These are phyloP conservation scores for Sceloporus tristichus DNA, from an alignment of 2,113 vertebrate species.

Conservation along the genomic window DNA sequence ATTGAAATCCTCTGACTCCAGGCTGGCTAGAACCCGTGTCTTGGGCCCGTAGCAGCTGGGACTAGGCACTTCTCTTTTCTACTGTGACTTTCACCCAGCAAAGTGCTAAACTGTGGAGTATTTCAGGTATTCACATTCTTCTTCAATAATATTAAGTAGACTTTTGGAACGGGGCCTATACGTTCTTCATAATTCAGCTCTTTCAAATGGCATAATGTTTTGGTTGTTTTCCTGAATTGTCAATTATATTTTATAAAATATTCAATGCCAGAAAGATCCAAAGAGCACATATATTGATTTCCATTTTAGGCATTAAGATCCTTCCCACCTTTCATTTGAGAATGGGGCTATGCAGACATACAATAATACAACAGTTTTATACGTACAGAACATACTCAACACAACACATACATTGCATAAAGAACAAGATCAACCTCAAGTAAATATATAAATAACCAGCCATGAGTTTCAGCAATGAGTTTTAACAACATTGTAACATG, in stretches of 20 bases:
- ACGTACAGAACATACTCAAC: constrained; percentile 43
- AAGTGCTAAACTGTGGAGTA: background rate
- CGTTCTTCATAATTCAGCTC: background rate
- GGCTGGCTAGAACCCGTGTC: no score
- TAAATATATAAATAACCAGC: background rate
- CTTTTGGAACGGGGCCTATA: constrained; percentile 1
- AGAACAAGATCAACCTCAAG: constrained; percentile 9
- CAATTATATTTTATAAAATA: background rate
- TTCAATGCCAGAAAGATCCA: constrained; percentile 16
- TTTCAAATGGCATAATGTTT: background rate
- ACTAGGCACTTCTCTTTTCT: background rate
- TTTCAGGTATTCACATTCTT: background rate
- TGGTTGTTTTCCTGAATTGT: background rate
- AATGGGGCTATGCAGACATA: constrained; percentile 40
- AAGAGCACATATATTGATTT: constrained; percentile 30
- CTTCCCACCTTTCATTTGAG: constrained; percentile 43
- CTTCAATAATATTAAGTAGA: background rate
- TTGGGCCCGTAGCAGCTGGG: no score
- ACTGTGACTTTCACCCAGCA: background rate
- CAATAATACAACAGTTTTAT: constrained; percentile 18
- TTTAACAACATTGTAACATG: constrained; percentile 28
- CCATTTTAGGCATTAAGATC: constrained; percentile 17
- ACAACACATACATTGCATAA: constrained; percentile 39
- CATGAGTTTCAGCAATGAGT: constrained; percentile 27
- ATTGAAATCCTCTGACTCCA: background rate